Base-by-base conservation (phyloP, 2,888 invertebrate genomes). In the Thalpophila matura region DNA sequence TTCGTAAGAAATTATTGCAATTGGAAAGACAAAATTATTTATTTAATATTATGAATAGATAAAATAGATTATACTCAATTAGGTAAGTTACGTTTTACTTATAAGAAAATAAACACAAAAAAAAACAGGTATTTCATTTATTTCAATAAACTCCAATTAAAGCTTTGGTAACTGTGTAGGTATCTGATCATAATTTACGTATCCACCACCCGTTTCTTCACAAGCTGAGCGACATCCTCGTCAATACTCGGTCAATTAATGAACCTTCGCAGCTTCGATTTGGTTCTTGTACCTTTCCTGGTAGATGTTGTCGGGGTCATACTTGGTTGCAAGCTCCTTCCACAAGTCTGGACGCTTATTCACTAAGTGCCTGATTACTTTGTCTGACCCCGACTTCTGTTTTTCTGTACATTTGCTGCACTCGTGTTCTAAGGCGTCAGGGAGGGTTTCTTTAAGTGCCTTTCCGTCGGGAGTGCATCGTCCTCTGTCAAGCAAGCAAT, bases 341-440 rank as follows among this genome's bases (percentile, higher is more conserved):
- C 97, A 98, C 81, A 96, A 88, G 0, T 96, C 95, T 0, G 96
- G 96, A 67, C 96, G 96, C 65, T 97, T 96, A 77, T 97, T 96
- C 33, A 97, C 96, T 61, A 98, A 91, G 85, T 93, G 96, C 38
- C 95, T 95, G 63, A 97, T 95, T 0, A 97, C 96, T 86, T 96
- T 97, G 77, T 97, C 96, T 54, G 97, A 89, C 0, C 90, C 84
- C 1, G 73, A 58, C 67, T 93, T 94, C 63, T 95, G 95, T 95
- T 95, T 96, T 89, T 95, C 73, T 87, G 96, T 97, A 86, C 98
- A 98, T 86, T 97, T 97, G 47, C 90, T 86, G 87, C 98, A 98
- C 49, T 96, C 96, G 31, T 96, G 95, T 75, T 95, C 95, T 40
- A 98, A 86, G 0, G 97, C 97, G 72, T 98, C 97, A 0, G 97